A percentile compares a stretch with the other conserved stretches of the same genome.
phyloP scores from a whole-genome alignment of 1,140 invertebrate species.

The Wasmannia auropunctata region DNA sequence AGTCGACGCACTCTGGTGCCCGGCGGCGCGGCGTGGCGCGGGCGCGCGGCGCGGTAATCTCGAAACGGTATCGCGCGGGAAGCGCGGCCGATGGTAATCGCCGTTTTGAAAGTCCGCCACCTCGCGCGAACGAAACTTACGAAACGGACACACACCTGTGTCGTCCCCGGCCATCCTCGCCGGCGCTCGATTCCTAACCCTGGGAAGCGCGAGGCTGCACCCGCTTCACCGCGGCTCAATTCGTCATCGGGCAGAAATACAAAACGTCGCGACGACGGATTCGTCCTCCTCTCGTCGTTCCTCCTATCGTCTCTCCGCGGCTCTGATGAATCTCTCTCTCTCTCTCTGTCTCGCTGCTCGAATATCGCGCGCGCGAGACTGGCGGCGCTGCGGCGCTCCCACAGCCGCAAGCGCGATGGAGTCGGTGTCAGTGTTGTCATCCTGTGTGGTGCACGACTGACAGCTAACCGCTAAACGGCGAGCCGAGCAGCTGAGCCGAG shows the following conservation, averaged over 20 bases:
- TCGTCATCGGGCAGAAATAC: background rate
- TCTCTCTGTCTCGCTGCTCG: background rate
- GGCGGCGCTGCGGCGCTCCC: background rate
- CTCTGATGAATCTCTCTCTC: background rate
- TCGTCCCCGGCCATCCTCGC: no score
- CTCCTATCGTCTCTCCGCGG: no score
- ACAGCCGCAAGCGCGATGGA: slow-evolving; percentile 46
- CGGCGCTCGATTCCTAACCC: no score
- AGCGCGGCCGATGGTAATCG: background rate
- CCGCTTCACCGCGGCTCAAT: no score
- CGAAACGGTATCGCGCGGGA: background rate
- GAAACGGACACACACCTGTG: no score
- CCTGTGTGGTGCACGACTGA: background rate
- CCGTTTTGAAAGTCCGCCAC: no score
- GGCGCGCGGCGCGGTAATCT: no score
- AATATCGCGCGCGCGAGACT: background rate
- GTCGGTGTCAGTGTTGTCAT: slow-evolving; percentile 45
- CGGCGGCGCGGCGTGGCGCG: no score
- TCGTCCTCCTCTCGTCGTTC: no score
- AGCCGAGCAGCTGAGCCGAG: no score
- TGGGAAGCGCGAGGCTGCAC: background rate
- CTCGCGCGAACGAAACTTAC: no score
- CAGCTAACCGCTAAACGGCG: background rate
- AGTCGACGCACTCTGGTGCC: background rate
- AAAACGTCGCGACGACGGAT: background rate